Base-by-base conservation (phyloP, 2,888 invertebrate species). In the Noctuana brunneofusca region DNA sequence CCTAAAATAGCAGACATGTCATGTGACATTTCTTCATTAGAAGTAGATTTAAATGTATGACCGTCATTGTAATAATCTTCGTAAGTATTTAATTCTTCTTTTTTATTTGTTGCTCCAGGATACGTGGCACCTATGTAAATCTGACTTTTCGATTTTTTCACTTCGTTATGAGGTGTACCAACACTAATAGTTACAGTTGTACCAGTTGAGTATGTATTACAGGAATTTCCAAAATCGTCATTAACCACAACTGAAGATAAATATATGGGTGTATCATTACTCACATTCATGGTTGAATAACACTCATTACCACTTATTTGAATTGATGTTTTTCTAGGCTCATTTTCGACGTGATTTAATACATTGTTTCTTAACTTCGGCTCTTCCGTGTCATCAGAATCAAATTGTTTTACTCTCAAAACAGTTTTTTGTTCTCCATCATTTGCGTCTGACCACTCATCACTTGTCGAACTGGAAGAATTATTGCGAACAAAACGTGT, bases 221-320 rank as follows among this genome's bases (percentile, higher is more conserved):
- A 87, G 12, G 83, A 74, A 68, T 87, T 90, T 9, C 84, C 85
- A 68, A 74, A 87, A 65, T 89, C 89, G 78, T 94, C 94, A 74
- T 94, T 94, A 1, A 95, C 95, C 20, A 95, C 94, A 22, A 95
- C 95, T 0, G 95, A 95, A 27, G 95, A 95, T 69, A 95, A 93
- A 81, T 95, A 95, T 69, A 95, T 92, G 12, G 95, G 95, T 62
- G 93, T 93, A 73, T 95, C 94, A 74, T 92, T 94, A 71, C 92
- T 94, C 1, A 95, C 94, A 79, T 95, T 95, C 83, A 95, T 94
- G 16, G 95, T 95, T 52, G 95, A 95, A 75, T 95, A 96, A 84
- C 93, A 96, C 86, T 94, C 95, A 79, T 93, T 95, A 58, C 93
- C 95, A 78, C 91, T 95, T 75, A 96, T 96, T 91, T 95, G 90